phyloP scores from a whole-genome alignment of 1,140 invertebrate species.

The Drosophila ironensis region DNA sequence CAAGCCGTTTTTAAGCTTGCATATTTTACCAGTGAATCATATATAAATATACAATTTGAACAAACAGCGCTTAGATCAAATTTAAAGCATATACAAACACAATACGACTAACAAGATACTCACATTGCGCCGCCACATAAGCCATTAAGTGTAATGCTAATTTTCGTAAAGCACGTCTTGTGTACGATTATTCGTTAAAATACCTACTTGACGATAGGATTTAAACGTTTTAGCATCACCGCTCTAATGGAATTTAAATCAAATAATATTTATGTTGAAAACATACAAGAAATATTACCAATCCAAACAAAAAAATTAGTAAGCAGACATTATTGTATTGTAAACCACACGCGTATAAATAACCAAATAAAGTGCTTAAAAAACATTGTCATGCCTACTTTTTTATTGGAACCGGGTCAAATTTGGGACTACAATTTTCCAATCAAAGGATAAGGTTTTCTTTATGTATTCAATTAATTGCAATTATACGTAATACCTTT shows the following conservation, averaged over 20 bases:
- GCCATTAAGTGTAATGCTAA: conserved; percentile 59
- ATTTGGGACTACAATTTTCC: too few species aligned
- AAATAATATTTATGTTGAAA: conserved; percentile 75
- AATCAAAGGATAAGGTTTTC: too few species aligned
- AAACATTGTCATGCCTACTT: conserved; percentile 16
- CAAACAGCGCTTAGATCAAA: conserved; percentile 62
- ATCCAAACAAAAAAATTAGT: conserved; percentile 5
- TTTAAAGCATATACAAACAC: conserved; percentile 60
- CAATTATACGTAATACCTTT: too few species aligned
- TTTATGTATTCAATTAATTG: too few species aligned
- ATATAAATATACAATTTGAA: conserved; percentile 66
- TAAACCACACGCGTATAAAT: conserved; percentile 80
- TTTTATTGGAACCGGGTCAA: too few species aligned
- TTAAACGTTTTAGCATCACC: conserved; percentile 62
- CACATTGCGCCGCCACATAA: conserved; percentile 27
- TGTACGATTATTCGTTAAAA: conserved; percentile 49
- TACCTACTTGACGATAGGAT: conserved; percentile 60
- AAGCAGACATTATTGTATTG: conserved; percentile 75
- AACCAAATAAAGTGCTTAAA: conserved; percentile 81
- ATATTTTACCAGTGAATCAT: conserved; percentile 73
- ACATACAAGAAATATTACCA: conserved; percentile 55
- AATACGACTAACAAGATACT: conserved; percentile 29
- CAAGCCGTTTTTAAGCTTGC: conserved; percentile 77
- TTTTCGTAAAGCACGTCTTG: conserved; percentile 66
- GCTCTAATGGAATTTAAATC: conserved; percentile 59